phyloP scores from a whole-genome alignment of 2,888 invertebrate species.

The Ypsolopha scabrella region DNA sequence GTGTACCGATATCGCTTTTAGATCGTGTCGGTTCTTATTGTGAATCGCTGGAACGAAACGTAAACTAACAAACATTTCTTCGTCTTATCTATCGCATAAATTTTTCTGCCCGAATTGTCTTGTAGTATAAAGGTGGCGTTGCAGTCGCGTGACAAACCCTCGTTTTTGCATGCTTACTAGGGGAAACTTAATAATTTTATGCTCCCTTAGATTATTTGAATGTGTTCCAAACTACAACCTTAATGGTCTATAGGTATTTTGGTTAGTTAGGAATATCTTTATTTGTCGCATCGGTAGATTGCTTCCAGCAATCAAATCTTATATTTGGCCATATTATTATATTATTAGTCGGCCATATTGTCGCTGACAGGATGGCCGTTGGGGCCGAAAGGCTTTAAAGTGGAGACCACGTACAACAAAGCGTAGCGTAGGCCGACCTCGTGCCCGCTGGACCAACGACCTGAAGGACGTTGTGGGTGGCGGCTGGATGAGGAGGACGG shows the following conservation, averaged over 20 bases:
- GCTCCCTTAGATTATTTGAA: slow-evolving; percentile 25
- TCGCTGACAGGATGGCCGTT: too few relatives aligned
- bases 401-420: too few relatives aligned
- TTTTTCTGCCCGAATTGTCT: slow-evolving; percentile 45
- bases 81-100: slow-evolving; percentile 50
- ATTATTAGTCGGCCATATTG: too few relatives aligned
- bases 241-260: background rate
- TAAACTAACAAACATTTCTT: slow-evolving; percentile 40
- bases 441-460: too few relatives aligned
- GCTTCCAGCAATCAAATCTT: too few relatives aligned
- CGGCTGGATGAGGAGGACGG: too few relatives aligned
- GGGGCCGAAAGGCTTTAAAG: too few relatives aligned
- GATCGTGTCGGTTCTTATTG: background rate
- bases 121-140: slow-evolving; percentile 21
- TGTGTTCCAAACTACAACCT: slow-evolving; percentile 16
- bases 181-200: slow-evolving; percentile 48
- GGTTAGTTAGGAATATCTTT: background rate
- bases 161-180: slow-evolving; percentile 27
- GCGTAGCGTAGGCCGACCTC: too few relatives aligned
- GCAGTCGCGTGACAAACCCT: slow-evolving; percentile 47
- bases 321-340: too few relatives aligned
- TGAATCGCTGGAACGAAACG: slow-evolving; percentile 7
- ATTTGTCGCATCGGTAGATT: background rate
- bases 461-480: too few relatives aligned
- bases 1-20: background rate